Percentiles rank a stretch among this genome's conserved stretches.
Conservation (phyloP, 2,113 vertebrate genomes). For the Muscicapa adusta region DNA sequence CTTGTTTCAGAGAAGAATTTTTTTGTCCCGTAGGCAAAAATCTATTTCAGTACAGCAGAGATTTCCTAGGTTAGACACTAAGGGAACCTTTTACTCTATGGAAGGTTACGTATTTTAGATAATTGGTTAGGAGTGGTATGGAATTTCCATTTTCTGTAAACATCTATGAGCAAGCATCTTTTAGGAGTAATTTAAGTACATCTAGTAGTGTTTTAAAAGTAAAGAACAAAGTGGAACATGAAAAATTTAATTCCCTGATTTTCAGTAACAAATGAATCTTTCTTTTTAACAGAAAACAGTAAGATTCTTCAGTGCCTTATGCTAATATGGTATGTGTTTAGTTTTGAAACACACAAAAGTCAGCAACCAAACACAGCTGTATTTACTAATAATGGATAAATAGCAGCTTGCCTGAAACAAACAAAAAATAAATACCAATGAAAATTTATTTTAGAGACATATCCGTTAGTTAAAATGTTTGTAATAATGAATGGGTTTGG, state of each 20-base stretch:
- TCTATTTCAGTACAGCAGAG: not conserved
- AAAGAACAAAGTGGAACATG: not conserved
- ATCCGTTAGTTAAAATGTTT: not conserved
- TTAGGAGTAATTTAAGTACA: not conserved
- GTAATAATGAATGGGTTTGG: not conserved
- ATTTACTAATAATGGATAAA: conserved; percentile 6
- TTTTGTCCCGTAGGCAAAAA: not conserved
- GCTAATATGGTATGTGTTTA: not conserved
- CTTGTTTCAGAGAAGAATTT: not conserved
- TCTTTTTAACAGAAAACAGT: not conserved
- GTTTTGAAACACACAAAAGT: not conserved
- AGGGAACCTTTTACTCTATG: not conserved
- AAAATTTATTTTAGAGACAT: not conserved
- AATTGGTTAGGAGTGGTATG: not conserved
- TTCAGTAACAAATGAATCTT: not conserved
- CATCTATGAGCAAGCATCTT: not conserved
- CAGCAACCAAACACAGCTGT: conserved; percentile 4
- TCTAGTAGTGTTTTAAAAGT: not conserved
- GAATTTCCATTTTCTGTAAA: not conserved
- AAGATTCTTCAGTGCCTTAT: not conserved
- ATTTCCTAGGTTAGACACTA: not conserved
- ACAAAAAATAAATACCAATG: not conserved
- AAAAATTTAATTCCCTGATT: not conserved
- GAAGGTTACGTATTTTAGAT: not conserved
- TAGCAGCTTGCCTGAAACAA: not conserved